A percentile compares a stretch with the other conserved stretches of the same genome.
Conservation (phyloP, 2,113 vertebrate genomes). For the Passer montanus region DNA sequence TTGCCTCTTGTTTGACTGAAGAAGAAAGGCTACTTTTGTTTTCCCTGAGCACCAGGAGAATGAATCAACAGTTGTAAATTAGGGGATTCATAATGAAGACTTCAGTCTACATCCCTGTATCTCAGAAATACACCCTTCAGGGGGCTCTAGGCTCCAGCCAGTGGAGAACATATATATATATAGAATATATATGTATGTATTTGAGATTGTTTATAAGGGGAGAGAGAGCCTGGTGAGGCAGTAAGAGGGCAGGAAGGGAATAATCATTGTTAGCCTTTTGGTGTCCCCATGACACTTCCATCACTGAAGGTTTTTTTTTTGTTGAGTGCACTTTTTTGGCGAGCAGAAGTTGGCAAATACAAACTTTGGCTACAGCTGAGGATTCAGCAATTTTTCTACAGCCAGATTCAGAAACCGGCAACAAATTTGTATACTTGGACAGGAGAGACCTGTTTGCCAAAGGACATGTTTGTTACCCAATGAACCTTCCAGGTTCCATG, state of each 20-base stretch:
- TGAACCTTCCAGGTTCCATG: background rate
- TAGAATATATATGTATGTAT: no score
- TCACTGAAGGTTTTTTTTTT: background rate
- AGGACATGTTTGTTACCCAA: rapidly evolving
- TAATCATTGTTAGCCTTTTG: background rate
- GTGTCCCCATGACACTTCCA: background rate
- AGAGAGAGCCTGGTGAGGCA: background rate
- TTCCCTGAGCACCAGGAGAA: background rate
- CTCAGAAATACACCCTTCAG: background rate
- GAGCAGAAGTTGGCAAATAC: background rate
- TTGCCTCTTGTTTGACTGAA: background rate
- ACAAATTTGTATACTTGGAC: background rate
- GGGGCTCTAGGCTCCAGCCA: background rate
- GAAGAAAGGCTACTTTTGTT: background rate
- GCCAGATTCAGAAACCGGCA: background rate
- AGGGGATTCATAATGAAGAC: background rate
- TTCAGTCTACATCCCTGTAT: background rate
- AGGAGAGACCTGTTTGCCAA: background rate
- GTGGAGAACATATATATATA: background rate
- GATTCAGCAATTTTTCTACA: background rate
- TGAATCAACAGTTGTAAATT: background rate
- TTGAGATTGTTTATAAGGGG: background rate
- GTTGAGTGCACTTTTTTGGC: background rate
- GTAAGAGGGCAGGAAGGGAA: background rate
- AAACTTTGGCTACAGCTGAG: background rate